Evolutionary conservation across 2,797 vertebrate genomes (phyloP), one percentile per base, ranked within the genome.

Genomic region (Chaunax sp.): DNA sequence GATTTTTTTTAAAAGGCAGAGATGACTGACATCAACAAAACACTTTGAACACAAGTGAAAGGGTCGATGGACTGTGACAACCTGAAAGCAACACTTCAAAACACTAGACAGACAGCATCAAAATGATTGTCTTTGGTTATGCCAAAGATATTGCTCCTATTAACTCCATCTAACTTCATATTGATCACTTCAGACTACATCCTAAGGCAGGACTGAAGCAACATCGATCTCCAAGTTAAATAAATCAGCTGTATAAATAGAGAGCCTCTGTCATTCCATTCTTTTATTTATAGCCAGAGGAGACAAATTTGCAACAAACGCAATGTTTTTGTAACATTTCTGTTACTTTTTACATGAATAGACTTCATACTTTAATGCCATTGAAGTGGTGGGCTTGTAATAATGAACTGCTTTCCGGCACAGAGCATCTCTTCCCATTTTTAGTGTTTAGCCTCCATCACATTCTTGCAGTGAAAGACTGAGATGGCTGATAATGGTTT

Each of bases 61-160:
- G 58, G 52, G 26, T 72, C 35, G 38, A 70, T 74, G 82, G 78
- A 75, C 64, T 46, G 71, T 38, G 73, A 80, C 38, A 47, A 87
- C 77, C 83, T 81, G 69, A 82, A 86, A 64, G 78, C 74, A 82
- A 75, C 78, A 66, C 25, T 28, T 63, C 46, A 72, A 47, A 63
- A 75, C 59, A 63, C 77, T 67, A 84, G 69, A 91, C 72, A 79
- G 71, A 86, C 81, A 80, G 81, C 75, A 80, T 68, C 77, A 51
- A 80, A 87, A 79, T 89, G 87, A 86, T 85, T 83, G 87, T 92
- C 91, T 93, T 93, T 92, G 92, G 90, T 91, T 87, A 86, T 62
- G 82, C 87, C 87, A 91, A 90, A 91, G 87, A 90, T 90, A 90
- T 88, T 91, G 87, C 89, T 90, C 83, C 77, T 79, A 85, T 82